phyloP scores from a whole-genome alignment of 2,797 vertebrate species.

The Myripristis jacobus region DNA sequence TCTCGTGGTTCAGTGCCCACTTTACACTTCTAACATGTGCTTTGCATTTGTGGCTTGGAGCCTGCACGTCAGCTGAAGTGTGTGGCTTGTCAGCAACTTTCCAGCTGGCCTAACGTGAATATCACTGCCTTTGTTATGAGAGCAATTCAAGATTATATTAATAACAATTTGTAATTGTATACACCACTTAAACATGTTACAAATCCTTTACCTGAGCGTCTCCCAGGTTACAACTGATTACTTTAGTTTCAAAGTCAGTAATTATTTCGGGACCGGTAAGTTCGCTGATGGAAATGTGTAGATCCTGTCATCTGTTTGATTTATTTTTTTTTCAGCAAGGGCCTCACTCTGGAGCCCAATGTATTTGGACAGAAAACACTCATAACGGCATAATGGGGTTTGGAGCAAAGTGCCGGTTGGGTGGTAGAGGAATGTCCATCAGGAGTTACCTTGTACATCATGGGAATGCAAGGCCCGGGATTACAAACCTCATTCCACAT shows the following conservation, averaged over 20 bases:
- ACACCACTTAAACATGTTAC: background rate
- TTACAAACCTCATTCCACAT: slow-evolving; percentile 59
- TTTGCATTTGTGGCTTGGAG: slow-evolving; percentile 23
- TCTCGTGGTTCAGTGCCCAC: background rate
- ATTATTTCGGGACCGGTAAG: background rate
- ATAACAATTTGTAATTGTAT: background rate
- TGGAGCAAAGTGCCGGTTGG: slow-evolving; percentile 3
- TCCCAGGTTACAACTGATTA: background rate
- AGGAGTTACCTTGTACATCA: slow-evolving; percentile 45
- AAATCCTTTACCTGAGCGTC: background rate
- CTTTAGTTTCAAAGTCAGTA: background rate
- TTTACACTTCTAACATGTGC: slow-evolving; percentile 16
- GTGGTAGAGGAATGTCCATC: slow-evolving; percentile 13
- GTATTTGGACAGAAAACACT: slow-evolving; percentile 57
- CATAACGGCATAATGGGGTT: slow-evolving; percentile 22
- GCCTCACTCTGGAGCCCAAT: slow-evolving; percentile 2
- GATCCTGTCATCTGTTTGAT: slow-evolving; percentile 5
- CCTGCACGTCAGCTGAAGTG: slow-evolving; percentile 21
- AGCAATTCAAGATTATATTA: background rate
- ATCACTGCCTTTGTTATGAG: slow-evolving; percentile 14
- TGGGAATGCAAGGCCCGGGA: slow-evolving; percentile 43
- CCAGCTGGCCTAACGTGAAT: slow-evolving; percentile 8
- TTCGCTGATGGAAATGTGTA: slow-evolving; percentile 16
- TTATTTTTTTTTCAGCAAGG: slow-evolving; percentile 23
- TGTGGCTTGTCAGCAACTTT: slow-evolving; percentile 32